phyloP scores from a whole-genome alignment of 2,113 vertebrate genomes.

The Proterorhinus semilunaris region DNA sequence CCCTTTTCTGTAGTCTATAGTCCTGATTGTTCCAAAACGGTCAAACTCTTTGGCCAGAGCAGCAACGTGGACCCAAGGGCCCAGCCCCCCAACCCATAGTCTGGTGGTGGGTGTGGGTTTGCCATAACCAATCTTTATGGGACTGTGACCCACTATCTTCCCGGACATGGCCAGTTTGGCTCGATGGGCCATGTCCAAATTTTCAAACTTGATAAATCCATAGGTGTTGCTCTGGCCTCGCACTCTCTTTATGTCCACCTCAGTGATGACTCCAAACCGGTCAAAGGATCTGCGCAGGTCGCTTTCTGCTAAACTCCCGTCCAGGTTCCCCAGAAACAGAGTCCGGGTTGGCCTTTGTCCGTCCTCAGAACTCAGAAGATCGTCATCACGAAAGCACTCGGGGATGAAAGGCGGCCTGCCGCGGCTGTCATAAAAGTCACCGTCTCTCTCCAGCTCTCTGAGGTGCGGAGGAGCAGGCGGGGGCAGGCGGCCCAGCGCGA shows the following conservation, averaged over 20 bases:
- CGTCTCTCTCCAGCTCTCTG: constrained; percentile 85
- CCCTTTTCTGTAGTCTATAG: constrained; percentile 96
- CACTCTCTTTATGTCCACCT: constrained; percentile 93
- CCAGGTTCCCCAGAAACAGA: constrained; percentile 93
- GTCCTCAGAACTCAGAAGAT: constrained; percentile 87
- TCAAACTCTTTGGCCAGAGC: constrained; percentile 96
- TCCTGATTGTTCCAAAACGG: constrained; percentile 96
- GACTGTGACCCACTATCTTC: constrained; percentile 90
- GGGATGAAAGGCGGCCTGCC: constrained; percentile 84
- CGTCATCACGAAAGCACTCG: constrained; percentile 85
- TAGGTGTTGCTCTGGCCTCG: constrained; percentile 91
- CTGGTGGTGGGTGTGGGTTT: constrained; percentile 95
- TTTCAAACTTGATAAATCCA: constrained; percentile 97
- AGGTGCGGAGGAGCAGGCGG: constrained; percentile 83
- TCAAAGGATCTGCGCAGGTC: constrained; percentile 91
- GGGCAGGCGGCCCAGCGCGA: constrained; percentile 88
- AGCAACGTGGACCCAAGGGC: constrained; percentile 91
- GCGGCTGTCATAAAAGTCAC: constrained; percentile 86
- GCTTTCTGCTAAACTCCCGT: constrained; percentile 88
- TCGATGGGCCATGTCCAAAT: constrained; percentile 96
- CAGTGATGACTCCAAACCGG: constrained; percentile 94
- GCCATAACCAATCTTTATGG: constrained; percentile 96
- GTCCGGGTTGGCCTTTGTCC: constrained; percentile 96
- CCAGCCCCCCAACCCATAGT: constrained; percentile 95
- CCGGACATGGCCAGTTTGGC: constrained; percentile 96